These are phyloP conservation scores for Zaprionus tsacasi DNA, from an alignment of 1,140 invertebrate species.

Conservation along the genomic window DNA sequence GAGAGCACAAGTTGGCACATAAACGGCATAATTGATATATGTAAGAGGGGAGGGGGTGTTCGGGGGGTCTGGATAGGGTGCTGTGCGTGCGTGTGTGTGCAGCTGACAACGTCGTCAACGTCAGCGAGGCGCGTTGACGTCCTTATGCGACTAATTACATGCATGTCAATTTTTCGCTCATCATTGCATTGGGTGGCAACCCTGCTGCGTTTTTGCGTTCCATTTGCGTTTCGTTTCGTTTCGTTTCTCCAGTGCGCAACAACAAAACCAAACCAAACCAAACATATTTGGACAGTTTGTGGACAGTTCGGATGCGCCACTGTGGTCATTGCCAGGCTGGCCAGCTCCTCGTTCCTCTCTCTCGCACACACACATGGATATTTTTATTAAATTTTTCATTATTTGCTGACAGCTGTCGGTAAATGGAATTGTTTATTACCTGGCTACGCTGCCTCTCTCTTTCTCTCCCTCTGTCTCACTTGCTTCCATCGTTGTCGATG, in stretches of 20 bases:
- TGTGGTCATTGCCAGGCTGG: constrained; percentile 18
- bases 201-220: neutral
- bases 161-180: constrained; percentile 80
- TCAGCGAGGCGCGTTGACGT: constrained; percentile 31
- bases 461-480: neutral
- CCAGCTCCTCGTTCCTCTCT: too few relatives aligned
- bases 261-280: constrained; percentile 70
- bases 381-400: constrained; percentile 78
- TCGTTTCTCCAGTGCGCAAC: constrained; percentile 15
- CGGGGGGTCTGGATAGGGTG: neutral
- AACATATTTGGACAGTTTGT: constrained; percentile 77
- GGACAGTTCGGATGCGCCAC: constrained; percentile 48
- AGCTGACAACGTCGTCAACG: constrained; percentile 47
- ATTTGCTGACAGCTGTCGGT: constrained; percentile 80
- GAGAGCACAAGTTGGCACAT: constrained; percentile 33
- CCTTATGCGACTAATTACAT: constrained; percentile 78
- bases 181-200: constrained; percentile 61
- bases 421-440: constrained; percentile 82
- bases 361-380: constrained; percentile 12
- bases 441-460: constrained; percentile 32
- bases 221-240: constrained; percentile 13
- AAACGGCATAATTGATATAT: constrained; percentile 79
- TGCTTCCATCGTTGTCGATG: constrained; percentile 48
- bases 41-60: constrained; percentile 9
- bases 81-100: constrained; percentile 31